A percentile compares a stretch with the other conserved stretches of the same genome.
Evolutionary conservation across 2,113 vertebrate species (phyloP).

Genomic region (Prinia subflava): DNA sequence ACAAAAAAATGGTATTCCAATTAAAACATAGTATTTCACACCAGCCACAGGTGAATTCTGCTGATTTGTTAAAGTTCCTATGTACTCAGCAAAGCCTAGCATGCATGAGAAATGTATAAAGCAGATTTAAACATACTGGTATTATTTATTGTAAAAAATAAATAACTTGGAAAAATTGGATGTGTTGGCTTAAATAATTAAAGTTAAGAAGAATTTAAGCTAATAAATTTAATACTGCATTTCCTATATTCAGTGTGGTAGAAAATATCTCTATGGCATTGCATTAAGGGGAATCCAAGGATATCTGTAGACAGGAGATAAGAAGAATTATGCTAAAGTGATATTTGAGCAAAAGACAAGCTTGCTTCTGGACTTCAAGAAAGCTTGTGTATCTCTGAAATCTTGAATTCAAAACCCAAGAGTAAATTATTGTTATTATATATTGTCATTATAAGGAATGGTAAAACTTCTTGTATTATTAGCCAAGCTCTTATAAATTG

Average conservation of each 20-base stretch:
- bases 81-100: neutral
- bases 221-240: neutral
- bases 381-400: neutral
- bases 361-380: neutral
- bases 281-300: neutral
- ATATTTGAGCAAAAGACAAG: neutral
- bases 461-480: neutral
- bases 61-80: neutral
- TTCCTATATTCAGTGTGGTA: neutral
- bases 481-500: neutral
- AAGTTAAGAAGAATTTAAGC: neutral
- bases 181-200: neutral
- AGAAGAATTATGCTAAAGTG: neutral
- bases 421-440: neutral
- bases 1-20: neutral
- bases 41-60: conserved; percentile 20
- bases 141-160: neutral
- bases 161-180: neutral
- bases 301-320: neutral
- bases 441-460: neutral
- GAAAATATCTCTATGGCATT: neutral
- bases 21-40: neutral
- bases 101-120: neutral
- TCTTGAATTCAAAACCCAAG: neutral
- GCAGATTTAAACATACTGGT: neutral